Evolutionary conservation across 2,113 vertebrate genomes (phyloP), one percentile per base, ranked within the genome.

Genomic region (Acanthochromis polyacanthus): DNA sequence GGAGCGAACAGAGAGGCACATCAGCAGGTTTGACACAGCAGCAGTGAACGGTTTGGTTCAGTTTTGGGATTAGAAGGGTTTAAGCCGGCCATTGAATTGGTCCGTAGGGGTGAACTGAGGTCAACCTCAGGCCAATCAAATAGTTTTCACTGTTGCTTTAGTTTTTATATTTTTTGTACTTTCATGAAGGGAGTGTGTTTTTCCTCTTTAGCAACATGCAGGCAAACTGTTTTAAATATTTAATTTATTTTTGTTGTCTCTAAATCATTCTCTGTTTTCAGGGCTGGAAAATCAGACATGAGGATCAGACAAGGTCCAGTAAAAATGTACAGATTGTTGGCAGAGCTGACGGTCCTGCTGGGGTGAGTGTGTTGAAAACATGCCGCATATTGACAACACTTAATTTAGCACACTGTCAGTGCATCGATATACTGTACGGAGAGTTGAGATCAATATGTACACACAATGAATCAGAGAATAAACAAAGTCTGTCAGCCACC

Each of bases 301-400:
- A 55, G 46, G 48, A 78, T 8, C 3, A 23, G 22, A 72, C 36
- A 14, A 75, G 22, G 38, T 19, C 1, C 30, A 5, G 25, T 64
- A 58, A 87, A 83, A 70, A 88, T 75, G 62, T 19, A 65, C 48
- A 86, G 36, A 53, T 68, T 71, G 56, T 45, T 88, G 1, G 15
- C 68, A 1, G 6, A 79, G 30, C 50, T 92, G 60, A 56, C 88
- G 55, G 15, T 90, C 52, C 78, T 92, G 25, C 46, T 84, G 51
- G 89, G 92, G 93, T 93, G 67, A 92, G 93, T 84, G 40, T 46
- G n/a, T 28, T 23, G 9, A 81, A 58, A 1, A 50, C 2, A 4
- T 30, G 10, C 4, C 15, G 15, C 45, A 23, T 43, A 38, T 16
- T 4, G 0, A 45, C 6, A 20, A 57, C 38, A 51, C 7, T 45